Evolutionary conservation across 1,140 invertebrate genomes (phyloP).

Genomic region (Oryctes rhinoceros): DNA sequence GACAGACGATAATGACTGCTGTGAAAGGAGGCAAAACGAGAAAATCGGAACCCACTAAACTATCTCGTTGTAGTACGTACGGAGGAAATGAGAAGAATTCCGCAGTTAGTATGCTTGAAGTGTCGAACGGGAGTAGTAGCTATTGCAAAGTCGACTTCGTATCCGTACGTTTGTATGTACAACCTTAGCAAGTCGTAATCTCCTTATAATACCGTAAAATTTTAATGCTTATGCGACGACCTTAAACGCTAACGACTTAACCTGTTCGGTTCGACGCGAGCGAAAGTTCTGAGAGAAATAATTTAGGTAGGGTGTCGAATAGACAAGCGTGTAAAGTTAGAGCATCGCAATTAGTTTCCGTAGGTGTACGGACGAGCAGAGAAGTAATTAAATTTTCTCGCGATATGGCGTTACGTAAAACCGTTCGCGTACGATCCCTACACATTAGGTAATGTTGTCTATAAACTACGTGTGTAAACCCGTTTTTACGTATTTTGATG

Average conservation of each 20-base stretch:
- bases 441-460: no score
- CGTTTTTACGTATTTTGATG: no score
- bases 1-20: not conserved
- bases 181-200: conserved; percentile 5
- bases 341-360: not conserved
- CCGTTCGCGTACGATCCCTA: no score
- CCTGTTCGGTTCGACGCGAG: not conserved
- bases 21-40: not conserved
- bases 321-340: not conserved
- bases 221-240: not conserved
- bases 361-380: not conserved
- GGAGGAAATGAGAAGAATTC: not conserved
- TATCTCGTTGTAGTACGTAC: not conserved
- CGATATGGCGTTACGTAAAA: no score
- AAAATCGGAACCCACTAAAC: not conserved
- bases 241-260: conserved; percentile 10
- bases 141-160: not conserved
- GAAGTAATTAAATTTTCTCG: not conserved
- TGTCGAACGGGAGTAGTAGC: not conserved
- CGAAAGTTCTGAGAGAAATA: conserved; percentile 11
- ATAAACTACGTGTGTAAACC: no score
- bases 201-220: not conserved
- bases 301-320: not conserved
- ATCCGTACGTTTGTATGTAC: not conserved
- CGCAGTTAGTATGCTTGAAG: not conserved